phyloP scores from a whole-genome alignment of 1,140 invertebrate species.

The Drosophila triauraria region DNA sequence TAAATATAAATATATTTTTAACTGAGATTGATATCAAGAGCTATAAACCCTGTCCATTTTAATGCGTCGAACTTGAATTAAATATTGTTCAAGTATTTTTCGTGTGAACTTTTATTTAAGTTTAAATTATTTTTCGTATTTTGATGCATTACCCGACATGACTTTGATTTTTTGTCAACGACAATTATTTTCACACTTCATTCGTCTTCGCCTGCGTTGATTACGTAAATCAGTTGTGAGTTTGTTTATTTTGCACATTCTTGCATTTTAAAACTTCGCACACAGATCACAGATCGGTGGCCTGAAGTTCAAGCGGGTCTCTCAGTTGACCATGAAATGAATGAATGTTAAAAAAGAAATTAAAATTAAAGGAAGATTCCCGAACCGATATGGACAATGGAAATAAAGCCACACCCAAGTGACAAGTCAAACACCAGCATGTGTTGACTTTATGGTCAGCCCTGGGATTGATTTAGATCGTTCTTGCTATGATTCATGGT shows the following conservation, averaged over 20 bases:
- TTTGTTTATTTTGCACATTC: slow-evolving; percentile 76
- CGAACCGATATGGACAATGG: slow-evolving; percentile 25
- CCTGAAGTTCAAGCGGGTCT: slow-evolving; percentile 60
- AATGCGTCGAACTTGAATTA: slow-evolving; percentile 59
- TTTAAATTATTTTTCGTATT: slow-evolving; percentile 44
- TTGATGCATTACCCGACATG: slow-evolving; percentile 65
- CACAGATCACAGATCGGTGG: slow-evolving; percentile 45
- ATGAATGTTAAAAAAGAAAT: slow-evolving; percentile 33
- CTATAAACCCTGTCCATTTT: slow-evolving; percentile 23
- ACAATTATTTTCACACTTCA: slow-evolving; percentile 79
- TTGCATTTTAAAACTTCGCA: slow-evolving; percentile 58
- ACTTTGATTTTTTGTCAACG: slow-evolving; percentile 58
- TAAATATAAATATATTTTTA: not conserved
- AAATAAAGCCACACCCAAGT: slow-evolving; percentile 37
- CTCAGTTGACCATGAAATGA: slow-evolving; percentile 69
- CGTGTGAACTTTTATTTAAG: slow-evolving; percentile 23
- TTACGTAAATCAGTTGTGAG: slow-evolving; percentile 78
- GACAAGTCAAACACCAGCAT: slow-evolving; percentile 20
- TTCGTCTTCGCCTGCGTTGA: slow-evolving; percentile 38
- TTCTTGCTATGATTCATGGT: slow-evolving; percentile 1
- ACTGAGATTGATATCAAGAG: not conserved
- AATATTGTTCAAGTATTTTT: slow-evolving; percentile 24
- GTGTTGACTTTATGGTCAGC: slow-evolving; percentile 20
- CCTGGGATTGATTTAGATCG: slow-evolving; percentile 20
- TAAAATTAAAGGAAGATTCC: slow-evolving; percentile 52